Evolutionary conservation across 2,113 vertebrate species (phyloP).

Genomic region (Ophthalmolycus amberensis): DNA sequence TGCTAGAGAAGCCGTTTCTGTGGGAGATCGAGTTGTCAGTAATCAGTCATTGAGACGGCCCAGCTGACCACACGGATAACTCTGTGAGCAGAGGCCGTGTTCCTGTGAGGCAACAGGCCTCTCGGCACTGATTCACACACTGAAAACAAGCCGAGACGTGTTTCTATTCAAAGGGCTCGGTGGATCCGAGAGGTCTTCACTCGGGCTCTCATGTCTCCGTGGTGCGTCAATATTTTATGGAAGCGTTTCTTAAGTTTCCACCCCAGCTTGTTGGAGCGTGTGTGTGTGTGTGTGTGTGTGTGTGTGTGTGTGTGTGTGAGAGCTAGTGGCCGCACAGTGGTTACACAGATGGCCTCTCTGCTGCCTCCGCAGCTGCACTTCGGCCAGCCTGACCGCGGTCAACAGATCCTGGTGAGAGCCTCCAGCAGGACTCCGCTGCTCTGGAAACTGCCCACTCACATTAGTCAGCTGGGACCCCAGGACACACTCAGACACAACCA

Average conservation of each 20-base stretch:
- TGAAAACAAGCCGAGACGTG: neutral
- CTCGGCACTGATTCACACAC: conserved; percentile 32
- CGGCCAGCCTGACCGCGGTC: conserved; percentile 20
- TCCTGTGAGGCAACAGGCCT: conserved; percentile 55
- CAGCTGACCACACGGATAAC: conserved; percentile 45
- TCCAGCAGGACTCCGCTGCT: conserved; percentile 29
- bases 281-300: neutral
- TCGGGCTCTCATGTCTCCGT: conserved; percentile 32
- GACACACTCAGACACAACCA: neutral
- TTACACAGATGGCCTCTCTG: conserved; percentile 38
- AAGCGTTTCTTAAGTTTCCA: conserved; percentile 40
- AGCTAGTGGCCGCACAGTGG: neutral
- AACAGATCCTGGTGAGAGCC: conserved; percentile 27
- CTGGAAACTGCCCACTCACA: conserved; percentile 25
- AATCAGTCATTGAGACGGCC: conserved; percentile 63
- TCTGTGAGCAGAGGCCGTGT: conserved; percentile 50
- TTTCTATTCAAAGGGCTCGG: neutral
- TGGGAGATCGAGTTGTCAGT: conserved; percentile 60
- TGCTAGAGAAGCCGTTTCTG: conserved; percentile 48
- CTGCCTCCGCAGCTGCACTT: conserved; percentile 42
- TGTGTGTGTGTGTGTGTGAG: neutral
- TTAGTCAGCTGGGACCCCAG: conserved; percentile 20
- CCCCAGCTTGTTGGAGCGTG: conserved; percentile 14
- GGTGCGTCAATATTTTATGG: conserved; percentile 60
- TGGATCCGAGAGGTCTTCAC: conserved; percentile 25